Evolutionary conservation across 2,113 vertebrate species (phyloP).

Genomic region (Solea senegalensis): DNA sequence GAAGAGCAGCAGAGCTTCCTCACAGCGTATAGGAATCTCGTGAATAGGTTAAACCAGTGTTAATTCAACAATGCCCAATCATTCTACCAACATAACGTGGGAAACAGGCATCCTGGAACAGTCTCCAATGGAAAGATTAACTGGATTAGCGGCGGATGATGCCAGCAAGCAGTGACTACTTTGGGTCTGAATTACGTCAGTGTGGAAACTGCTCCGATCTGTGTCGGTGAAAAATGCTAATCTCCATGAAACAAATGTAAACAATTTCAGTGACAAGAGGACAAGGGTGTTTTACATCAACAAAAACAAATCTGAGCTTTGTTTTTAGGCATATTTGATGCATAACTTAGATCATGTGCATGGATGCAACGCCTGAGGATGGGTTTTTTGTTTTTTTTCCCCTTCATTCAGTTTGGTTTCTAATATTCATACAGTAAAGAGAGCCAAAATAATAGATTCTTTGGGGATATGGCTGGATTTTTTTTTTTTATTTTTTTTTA

Average conservation of each 20-base stretch:
- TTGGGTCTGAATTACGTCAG: slow-evolving; percentile 46
- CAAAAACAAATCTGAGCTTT: slow-evolving; percentile 18
- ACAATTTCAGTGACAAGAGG: background rate
- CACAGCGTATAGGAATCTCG: slow-evolving; percentile 44
- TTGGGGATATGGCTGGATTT: slow-evolving; percentile 46
- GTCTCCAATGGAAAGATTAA: slow-evolving; percentile 69
- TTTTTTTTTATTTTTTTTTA: slow-evolving; percentile 11
- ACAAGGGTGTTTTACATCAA: slow-evolving; percentile 5
- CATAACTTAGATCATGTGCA: slow-evolving; percentile 6
- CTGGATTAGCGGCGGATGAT: slow-evolving; percentile 67
- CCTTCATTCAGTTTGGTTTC: slow-evolving; percentile 37
- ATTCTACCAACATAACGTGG: slow-evolving; percentile 61
- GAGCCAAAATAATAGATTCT: slow-evolving; percentile 64
- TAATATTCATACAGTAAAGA: slow-evolving; percentile 55
- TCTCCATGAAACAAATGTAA: slow-evolving; percentile 32
- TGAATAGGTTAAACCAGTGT: slow-evolving; percentile 71
- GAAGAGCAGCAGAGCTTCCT: slow-evolving; percentile 12
- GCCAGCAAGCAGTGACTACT: slow-evolving; percentile 32
- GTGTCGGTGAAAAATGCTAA: slow-evolving; percentile 47
- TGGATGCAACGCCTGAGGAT: slow-evolving; percentile 11
- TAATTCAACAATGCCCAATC: slow-evolving; percentile 68
- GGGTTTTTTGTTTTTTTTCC: slow-evolving; percentile 6
- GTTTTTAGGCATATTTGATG: slow-evolving; percentile 27
- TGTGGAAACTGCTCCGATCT: slow-evolving; percentile 37
- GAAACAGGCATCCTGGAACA: slow-evolving; percentile 56